Conservation (phyloP, 2,113 vertebrate species). For the Cyphomyrus discorhynchus region DNA sequence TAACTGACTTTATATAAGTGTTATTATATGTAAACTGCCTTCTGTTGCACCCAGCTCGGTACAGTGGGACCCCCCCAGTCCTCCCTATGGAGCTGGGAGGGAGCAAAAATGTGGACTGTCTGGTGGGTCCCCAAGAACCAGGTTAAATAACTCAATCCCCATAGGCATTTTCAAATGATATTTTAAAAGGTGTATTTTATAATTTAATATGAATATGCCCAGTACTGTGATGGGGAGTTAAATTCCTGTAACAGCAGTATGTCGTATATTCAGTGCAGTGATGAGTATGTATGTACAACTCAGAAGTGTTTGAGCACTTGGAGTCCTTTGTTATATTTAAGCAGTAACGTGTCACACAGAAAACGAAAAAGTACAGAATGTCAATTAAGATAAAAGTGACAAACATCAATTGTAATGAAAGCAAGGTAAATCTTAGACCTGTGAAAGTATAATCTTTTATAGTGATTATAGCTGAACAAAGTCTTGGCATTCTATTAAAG, state of each 20-base stretch:
- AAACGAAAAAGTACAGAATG: background rate
- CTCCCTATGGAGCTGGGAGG: background rate
- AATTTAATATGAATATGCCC: background rate
- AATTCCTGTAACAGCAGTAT: background rate
- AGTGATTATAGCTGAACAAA: background rate
- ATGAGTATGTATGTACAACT: background rate
- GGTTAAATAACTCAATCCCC: background rate
- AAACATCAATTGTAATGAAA: background rate
- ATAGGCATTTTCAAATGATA: background rate
- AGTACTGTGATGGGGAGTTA: background rate
- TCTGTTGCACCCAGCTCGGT: background rate
- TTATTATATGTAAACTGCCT: background rate
- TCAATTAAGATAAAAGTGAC: background rate
- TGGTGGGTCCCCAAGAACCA: background rate
- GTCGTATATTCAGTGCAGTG: background rate
- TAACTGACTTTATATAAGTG: background rate
- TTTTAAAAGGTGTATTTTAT: background rate
- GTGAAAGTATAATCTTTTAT: background rate
- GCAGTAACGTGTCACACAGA: background rate
- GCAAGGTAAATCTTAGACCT: background rate
- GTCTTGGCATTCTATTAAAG: background rate
- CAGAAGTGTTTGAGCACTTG: background rate
- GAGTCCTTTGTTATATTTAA: background rate
- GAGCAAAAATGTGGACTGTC: background rate
- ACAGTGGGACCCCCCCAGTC: background rate